These are phyloP conservation scores for Sesia apiformis DNA, from an alignment of 2,888 invertebrate genomes.

Conservation along the genomic window DNA sequence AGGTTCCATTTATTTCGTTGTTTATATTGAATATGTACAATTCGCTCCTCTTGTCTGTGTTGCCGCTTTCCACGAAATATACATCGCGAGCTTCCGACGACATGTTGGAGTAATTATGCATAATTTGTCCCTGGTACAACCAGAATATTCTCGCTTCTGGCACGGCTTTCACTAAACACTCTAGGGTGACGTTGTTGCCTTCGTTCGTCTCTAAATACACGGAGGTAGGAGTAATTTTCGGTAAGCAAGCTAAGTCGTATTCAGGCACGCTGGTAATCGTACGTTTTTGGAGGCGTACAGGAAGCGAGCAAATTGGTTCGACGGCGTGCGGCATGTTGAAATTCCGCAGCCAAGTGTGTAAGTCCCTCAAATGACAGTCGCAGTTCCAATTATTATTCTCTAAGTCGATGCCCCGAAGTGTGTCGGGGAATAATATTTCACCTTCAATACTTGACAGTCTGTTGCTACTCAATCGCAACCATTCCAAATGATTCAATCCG, in stretches of 20 bases:
- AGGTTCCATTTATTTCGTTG: conserved; percentile 88
- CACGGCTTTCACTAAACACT: conserved; percentile 86
- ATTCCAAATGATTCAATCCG: conserved; percentile 86
- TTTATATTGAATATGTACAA: conserved; percentile 85
- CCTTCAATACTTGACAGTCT: conserved; percentile 82
- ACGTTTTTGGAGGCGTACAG: conserved; percentile 78
- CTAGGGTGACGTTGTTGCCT: conserved; percentile 86
- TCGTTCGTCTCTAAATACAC: conserved; percentile 85
- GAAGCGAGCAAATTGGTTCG: conserved; percentile 85
- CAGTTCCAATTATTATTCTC: conserved; percentile 93
- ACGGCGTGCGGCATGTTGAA: conserved; percentile 85
- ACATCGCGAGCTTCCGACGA: conserved; percentile 79
- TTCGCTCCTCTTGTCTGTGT: conserved; percentile 84
- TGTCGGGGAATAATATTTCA: conserved; percentile 81
- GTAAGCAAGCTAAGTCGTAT: conserved; percentile 86
- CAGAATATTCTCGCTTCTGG: conserved; percentile 88
- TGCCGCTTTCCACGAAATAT: conserved; percentile 82
- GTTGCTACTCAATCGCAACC: conserved; percentile 89
- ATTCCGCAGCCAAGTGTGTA: conserved; percentile 85
- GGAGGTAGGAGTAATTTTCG: conserved; percentile 84
- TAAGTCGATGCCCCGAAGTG: conserved; percentile 85
- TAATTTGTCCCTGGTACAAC: conserved; percentile 87
- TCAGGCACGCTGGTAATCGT: conserved; percentile 79
- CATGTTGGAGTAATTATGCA: conserved; percentile 82
- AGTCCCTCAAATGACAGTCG: conserved; percentile 85